Evolutionary conservation across 2,888 invertebrate species (phyloP).

Genomic region (Yponomeuta sedellus): DNA sequence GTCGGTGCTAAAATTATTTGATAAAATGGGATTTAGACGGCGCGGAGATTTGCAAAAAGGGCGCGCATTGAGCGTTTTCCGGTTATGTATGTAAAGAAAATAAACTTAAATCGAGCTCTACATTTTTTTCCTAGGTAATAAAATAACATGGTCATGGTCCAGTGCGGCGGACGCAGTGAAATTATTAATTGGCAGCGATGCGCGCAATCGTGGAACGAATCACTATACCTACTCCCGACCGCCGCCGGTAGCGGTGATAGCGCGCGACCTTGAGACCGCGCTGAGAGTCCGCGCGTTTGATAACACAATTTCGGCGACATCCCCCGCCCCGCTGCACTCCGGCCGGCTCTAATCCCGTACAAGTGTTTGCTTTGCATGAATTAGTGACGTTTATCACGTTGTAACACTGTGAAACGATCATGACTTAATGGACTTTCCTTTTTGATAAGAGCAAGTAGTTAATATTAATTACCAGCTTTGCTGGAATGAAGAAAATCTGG

Average conservation of each 20-base stretch:
- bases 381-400: constrained; percentile 53
- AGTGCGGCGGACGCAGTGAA: constrained; percentile 15
- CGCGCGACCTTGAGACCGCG: constrained; percentile 58
- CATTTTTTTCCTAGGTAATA: constrained; percentile 6
- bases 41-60: not conserved
- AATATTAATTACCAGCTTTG: not conserved
- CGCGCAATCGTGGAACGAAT: constrained; percentile 61
- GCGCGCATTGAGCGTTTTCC: not conserved
- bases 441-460: constrained; percentile 24
- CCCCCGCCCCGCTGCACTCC: constrained; percentile 39
- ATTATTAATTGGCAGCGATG: constrained; percentile 46
- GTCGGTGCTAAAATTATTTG: not conserved
- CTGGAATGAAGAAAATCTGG: no score
- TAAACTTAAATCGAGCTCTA: not conserved
- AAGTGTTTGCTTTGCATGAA: constrained; percentile 63
- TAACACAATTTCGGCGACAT: constrained; percentile 64
- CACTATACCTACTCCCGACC: constrained; percentile 32
- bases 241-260: constrained; percentile 56
- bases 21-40: constrained; percentile 1
- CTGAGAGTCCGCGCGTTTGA: constrained; percentile 47
- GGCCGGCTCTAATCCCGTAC: constrained; percentile 12
- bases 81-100: not conserved
- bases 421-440: constrained; percentile 46
- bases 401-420: constrained; percentile 49
- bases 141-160: constrained; percentile 16